A percentile compares a stretch with the other conserved stretches of the same genome.
phyloP scores from a whole-genome alignment of 2,113 vertebrate species.

The Galemys pyrenaicus region DNA sequence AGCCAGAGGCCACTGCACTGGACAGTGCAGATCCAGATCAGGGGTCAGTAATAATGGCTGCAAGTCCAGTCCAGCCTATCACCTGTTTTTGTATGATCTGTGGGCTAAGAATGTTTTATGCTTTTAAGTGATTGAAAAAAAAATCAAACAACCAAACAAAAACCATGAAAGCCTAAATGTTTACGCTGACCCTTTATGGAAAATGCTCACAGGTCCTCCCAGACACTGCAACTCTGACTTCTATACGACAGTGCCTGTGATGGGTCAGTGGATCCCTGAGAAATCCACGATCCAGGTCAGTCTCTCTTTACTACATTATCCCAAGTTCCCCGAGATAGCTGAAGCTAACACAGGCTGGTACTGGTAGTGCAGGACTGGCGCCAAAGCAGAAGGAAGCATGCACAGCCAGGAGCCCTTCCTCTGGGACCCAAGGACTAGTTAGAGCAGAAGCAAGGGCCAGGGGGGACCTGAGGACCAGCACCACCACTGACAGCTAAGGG shows the following conservation, averaged over 20 bases:
- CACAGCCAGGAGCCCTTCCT: too few relatives aligned
- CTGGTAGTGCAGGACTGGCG: neutral
- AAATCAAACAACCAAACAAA: neutral
- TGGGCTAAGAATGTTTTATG: neutral
- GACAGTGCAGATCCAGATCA: neutral
- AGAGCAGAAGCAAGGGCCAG: neutral
- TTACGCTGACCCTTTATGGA: neutral
- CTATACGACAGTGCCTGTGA: neutral
- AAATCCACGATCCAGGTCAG: neutral
- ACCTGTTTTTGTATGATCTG: neutral
- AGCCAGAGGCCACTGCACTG: neutral
- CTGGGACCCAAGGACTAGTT: neutral
- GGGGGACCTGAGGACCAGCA: too few relatives aligned
- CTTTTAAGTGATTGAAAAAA: neutral
- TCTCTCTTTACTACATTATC: neutral
- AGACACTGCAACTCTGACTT: neutral
- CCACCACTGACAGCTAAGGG: fast-evolving
- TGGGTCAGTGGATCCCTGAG: neutral
- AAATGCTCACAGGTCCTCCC: neutral
- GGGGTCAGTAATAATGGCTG: neutral
- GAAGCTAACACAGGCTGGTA: neutral
- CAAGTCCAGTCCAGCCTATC: neutral
- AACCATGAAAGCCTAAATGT: neutral
- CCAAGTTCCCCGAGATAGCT: neutral
- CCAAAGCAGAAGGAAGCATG: neutral